Conservation (phyloP, 2,113 vertebrate genomes). For the Pollachius pollachius region DNA sequence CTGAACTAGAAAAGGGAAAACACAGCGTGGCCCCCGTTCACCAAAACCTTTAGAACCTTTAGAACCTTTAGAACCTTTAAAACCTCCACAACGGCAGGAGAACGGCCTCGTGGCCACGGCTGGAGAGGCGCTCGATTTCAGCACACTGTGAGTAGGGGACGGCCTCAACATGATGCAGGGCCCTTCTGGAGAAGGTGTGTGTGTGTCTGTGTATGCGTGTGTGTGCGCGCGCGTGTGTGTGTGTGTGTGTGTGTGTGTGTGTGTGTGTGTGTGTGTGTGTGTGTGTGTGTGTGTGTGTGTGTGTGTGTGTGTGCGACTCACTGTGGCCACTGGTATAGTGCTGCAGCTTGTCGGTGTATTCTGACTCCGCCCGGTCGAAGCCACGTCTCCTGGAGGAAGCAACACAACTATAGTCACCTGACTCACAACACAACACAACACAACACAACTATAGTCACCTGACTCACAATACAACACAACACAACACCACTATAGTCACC, state of each 20-base stretch:
- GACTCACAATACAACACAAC: constrained; percentile 23
- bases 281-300: constrained; percentile 37
- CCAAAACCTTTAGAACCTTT: constrained; percentile 36
- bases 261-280: constrained; percentile 38
- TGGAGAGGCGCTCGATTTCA: constrained; percentile 54
- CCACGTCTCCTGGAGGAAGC: constrained; percentile 93
- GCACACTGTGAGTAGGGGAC: constrained; percentile 36
- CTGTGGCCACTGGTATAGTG: constrained; percentile 99
- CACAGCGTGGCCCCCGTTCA: constrained; percentile 29
- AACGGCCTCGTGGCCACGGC: constrained; percentile 39
- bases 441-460: constrained; percentile 34
- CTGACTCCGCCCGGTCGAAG: constrained; percentile 93
- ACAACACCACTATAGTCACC: constrained; percentile 33
- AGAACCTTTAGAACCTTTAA: no score
- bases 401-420: constrained; percentile 70
- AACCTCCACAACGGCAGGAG: constrained; percentile 53
- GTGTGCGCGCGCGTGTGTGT: neutral
- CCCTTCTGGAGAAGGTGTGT: constrained; percentile 47
- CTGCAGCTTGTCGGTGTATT: constrained; percentile 98
- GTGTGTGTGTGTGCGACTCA: constrained; percentile 71
- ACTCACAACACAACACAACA: constrained; percentile 24
- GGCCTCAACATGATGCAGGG: neutral
- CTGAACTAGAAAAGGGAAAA: constrained; percentile 29
- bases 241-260: neutral
- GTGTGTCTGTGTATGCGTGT: constrained; percentile 26